Conservation (phyloP, 2,888 invertebrate species). For the Strigamia transsilvanica region DNA sequence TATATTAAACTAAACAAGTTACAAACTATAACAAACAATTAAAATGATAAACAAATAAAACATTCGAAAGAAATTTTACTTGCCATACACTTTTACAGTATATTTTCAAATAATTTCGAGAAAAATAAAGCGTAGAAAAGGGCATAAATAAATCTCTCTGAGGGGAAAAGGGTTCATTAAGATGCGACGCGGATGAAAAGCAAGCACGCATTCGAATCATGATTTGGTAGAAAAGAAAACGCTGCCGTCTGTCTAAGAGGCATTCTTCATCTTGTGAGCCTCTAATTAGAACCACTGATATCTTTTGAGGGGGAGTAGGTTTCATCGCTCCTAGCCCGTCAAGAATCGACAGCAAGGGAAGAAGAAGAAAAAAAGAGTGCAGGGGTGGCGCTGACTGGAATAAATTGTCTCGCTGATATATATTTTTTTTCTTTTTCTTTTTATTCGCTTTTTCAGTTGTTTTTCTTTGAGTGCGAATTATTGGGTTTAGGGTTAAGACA, state of each 20-base stretch:
- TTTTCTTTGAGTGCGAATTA: neutral
- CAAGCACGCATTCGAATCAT: conserved; percentile 41
- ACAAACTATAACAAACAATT: conserved; percentile 32
- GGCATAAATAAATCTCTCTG: conserved; percentile 39
- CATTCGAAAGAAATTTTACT: neutral
- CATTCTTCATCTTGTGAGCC: conserved; percentile 48
- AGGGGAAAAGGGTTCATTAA: conserved; percentile 47
- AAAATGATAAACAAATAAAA: neutral
- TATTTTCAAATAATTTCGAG: conserved; percentile 15
- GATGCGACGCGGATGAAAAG: conserved; percentile 36
- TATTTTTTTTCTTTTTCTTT: conserved; percentile 19
- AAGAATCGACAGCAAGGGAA: conserved; percentile 32
- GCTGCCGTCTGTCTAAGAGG: conserved; percentile 40
- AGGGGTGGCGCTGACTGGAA: conserved; percentile 28
- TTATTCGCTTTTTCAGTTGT: neutral
- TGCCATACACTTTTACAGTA: conserved; percentile 25
- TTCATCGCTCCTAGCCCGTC: conserved; percentile 37
- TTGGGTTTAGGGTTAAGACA: conserved; percentile 19
- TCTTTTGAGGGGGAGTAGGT: conserved; percentile 23
- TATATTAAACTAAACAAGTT: conserved; percentile 12
- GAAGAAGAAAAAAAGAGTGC: neutral
- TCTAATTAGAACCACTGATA: conserved; percentile 45
- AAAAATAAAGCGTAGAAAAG: conserved; percentile 16
- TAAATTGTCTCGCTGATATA: conserved; percentile 33
- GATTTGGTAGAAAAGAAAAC: conserved; percentile 48